Percentiles rank a stretch among this genome's conserved stretches.
Evolutionary conservation across 2,888 invertebrate genomes (phyloP).

Genomic region (Limnephilus auricula): DNA sequence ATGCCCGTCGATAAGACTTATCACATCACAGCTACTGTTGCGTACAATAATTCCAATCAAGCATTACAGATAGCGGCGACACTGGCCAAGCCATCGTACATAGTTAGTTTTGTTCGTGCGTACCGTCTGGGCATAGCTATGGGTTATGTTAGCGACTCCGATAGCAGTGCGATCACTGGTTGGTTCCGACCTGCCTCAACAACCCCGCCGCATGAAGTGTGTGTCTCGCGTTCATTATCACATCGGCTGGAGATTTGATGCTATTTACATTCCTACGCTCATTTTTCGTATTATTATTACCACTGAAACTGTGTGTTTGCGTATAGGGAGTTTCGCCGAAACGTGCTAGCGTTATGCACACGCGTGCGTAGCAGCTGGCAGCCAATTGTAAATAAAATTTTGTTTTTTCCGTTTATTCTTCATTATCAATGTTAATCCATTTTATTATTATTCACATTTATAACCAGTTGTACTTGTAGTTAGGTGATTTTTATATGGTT

Average conservation of each 20-base stretch:
- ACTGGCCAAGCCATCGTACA: neutral
- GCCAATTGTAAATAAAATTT: too few species aligned
- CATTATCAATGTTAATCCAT: neutral
- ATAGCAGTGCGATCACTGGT: neutral
- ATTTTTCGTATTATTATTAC: neutral
- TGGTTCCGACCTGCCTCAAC: conserved; percentile 21
- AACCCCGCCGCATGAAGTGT: neutral
- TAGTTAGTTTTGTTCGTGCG: neutral
- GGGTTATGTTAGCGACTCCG: too few species aligned
- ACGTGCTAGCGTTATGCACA: neutral
- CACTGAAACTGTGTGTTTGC: neutral
- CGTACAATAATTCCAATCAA: neutral
- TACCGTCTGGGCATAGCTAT: neutral
- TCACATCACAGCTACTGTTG: neutral
- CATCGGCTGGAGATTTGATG: conserved; percentile 26
- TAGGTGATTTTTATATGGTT: too few species aligned
- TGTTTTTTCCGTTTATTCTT: neutral
- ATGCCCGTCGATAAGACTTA: neutral
- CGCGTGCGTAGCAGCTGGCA: neutral
- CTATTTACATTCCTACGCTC: conserved; percentile 8
- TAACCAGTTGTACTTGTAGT: neutral
- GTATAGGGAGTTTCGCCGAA: neutral
- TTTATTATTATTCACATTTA: neutral
- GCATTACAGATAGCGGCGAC: neutral
- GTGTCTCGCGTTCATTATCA: neutral